These are phyloP conservation scores for Muricea muricata DNA, from an alignment of 92 coral and sea anemone genomes.

Conservation along the genomic window DNA sequence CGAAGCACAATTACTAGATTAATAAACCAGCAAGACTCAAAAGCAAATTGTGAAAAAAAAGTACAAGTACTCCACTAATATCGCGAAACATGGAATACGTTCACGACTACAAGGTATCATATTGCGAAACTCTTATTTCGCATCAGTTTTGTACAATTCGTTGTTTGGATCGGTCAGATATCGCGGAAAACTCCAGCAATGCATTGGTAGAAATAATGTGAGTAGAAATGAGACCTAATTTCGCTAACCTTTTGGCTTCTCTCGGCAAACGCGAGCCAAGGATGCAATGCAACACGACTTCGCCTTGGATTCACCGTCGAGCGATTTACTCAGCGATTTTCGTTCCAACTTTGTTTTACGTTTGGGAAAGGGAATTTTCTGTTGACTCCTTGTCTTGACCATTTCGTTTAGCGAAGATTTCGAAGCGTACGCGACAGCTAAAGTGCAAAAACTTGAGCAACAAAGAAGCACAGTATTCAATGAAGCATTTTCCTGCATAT, in stretches of 20 bases:
- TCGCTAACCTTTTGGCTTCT: not conserved
- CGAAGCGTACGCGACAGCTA: not conserved
- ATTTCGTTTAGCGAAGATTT: not conserved
- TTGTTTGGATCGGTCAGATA: too few relatives aligned
- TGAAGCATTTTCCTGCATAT: constrained; percentile 16
- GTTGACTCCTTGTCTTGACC: constrained; percentile 66
- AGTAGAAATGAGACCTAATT: not conserved
- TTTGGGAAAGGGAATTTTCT: constrained; percentile 76
- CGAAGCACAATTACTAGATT: too few relatives aligned
- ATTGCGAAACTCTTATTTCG: too few relatives aligned
- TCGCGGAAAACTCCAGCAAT: not conserved
- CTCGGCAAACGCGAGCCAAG: constrained; percentile 2
- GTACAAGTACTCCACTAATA: too few relatives aligned
- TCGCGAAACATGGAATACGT: too few relatives aligned
- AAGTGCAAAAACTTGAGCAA: not conserved
- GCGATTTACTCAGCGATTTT: not conserved
- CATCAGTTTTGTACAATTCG: too few relatives aligned
- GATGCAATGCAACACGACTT: constrained; percentile 18
- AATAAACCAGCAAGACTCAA: not conserved
- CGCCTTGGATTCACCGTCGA: not conserved
- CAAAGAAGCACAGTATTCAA: constrained; percentile 10
- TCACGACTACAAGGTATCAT: too few relatives aligned
- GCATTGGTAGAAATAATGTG: too few relatives aligned
- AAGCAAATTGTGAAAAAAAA: too few relatives aligned
- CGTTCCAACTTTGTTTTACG: constrained; percentile 74